phyloP scores from a whole-genome alignment of 2,113 vertebrate species.

The Carassius auratus region DNA sequence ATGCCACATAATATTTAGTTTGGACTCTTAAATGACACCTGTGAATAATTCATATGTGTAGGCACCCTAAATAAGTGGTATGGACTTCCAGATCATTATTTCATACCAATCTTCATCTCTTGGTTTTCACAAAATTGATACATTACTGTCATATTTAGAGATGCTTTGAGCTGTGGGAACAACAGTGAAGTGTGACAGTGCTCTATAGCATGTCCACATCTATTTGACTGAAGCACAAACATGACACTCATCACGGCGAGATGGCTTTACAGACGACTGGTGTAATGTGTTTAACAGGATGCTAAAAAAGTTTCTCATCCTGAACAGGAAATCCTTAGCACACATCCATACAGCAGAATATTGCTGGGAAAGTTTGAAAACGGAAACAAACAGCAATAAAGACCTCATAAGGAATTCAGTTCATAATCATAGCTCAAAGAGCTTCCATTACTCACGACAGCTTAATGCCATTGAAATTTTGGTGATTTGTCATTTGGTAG shows the following conservation, averaged over 20 bases:
- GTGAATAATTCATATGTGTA: not conserved
- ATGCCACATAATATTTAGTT: too few relatives aligned
- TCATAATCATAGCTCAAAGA: not conserved
- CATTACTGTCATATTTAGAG: not conserved
- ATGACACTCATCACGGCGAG: not conserved
- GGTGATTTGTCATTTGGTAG: not conserved
- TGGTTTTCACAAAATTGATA: not conserved
- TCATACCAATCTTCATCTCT: not conserved
- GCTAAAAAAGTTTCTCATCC: not conserved
- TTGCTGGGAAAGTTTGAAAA: conserved; percentile 22
- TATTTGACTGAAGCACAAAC: not conserved
- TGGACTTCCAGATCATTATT: not conserved
- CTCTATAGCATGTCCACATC: not conserved
- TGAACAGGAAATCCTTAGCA: conserved; percentile 18
- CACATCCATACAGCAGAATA: not conserved
- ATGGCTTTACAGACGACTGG: not conserved
- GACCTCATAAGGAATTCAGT: not conserved
- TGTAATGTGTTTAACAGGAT: conserved; percentile 12
- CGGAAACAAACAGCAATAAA: conserved; percentile 1
- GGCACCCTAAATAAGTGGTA: not conserved
- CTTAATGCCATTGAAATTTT: not conserved
- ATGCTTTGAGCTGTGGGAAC: not conserved
- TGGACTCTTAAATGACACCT: too few relatives aligned
- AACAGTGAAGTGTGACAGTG: not conserved
- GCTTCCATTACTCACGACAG: not conserved